Conservation (phyloP, 2,113 vertebrate species). For the Taxidea taxus region DNA sequence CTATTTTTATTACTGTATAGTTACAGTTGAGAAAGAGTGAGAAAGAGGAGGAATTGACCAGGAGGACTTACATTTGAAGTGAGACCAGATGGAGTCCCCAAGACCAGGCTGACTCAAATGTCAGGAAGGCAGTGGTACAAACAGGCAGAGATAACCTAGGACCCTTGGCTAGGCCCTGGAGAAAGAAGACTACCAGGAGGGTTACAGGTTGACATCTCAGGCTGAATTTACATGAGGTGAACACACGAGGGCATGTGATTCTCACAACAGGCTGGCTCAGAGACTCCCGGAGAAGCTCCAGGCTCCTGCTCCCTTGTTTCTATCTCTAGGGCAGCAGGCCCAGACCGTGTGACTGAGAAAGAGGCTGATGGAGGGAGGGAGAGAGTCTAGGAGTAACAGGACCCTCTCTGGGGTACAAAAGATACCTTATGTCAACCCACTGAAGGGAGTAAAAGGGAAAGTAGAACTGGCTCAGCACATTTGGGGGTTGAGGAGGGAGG, state of each 20-base stretch:
- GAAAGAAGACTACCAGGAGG: background rate
- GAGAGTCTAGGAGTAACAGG: background rate
- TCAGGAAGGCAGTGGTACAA: background rate
- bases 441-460: background rate
- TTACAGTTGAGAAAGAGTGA: background rate
- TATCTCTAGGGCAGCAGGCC: background rate
- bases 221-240: conserved; percentile 11
- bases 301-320: background rate
- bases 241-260: background rate
- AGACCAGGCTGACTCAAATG: background rate
- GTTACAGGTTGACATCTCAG: background rate
- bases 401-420: background rate
- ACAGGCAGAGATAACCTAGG: background rate
- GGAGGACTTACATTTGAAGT: background rate
- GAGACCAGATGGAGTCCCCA: background rate
- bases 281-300: background rate
- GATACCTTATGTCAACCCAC: background rate
- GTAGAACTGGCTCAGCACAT: background rate
- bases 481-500: background rate
- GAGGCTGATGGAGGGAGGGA: background rate
- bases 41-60: background rate
- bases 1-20: background rate
- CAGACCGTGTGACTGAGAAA: background rate
- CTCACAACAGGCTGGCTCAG: background rate
- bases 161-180: background rate